Percentiles rank a stretch among this genome's conserved stretches.
phyloP scores from a whole-genome alignment of 2,888 invertebrate genomes.

The Venustoraphidia nigricollis region DNA sequence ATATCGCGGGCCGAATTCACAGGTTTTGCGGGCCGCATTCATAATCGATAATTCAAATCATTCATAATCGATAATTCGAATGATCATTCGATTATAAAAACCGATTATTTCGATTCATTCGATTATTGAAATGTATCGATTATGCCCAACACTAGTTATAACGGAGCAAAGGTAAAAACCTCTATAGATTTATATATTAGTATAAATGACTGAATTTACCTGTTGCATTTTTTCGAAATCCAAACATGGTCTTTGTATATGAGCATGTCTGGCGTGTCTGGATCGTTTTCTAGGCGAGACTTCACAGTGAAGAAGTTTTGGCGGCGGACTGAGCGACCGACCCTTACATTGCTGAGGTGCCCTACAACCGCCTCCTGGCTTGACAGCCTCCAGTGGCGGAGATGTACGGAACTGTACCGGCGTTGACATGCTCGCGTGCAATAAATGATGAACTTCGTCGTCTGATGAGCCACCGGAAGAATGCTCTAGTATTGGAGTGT shows the following conservation, averaged over 20 bases:
- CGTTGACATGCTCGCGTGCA: slow-evolving; percentile 46
- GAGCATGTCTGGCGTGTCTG: slow-evolving; percentile 41
- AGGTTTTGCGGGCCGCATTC: no score
- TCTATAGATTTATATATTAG: no score
- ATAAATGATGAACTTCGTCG: slow-evolving; percentile 48
- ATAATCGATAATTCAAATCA: no score
- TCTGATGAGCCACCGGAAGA: slow-evolving; percentile 34
- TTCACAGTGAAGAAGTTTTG: slow-evolving; percentile 37
- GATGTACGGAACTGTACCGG: slow-evolving; percentile 85
- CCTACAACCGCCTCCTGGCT: slow-evolving; percentile 38
- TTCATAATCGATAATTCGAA: no score
- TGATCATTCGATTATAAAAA: no score
- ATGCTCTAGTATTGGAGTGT: slow-evolving; percentile 22
- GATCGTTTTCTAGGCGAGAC: slow-evolving; percentile 42
- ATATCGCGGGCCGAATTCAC: no score
- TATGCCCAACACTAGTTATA: no score
- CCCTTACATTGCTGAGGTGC: slow-evolving; percentile 25
- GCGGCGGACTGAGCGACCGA: slow-evolving; percentile 31
- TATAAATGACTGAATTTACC: no score
- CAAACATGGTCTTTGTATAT: slow-evolving; percentile 73
- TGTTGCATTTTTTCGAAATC: slow-evolving; percentile 97
- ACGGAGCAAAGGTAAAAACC: no score
- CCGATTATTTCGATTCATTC: no score
- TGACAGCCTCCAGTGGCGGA: slow-evolving; percentile 78
- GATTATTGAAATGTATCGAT: no score